Evolutionary conservation across 2,888 invertebrate genomes (phyloP).

Genomic region (Ormyrus thymus): DNA sequence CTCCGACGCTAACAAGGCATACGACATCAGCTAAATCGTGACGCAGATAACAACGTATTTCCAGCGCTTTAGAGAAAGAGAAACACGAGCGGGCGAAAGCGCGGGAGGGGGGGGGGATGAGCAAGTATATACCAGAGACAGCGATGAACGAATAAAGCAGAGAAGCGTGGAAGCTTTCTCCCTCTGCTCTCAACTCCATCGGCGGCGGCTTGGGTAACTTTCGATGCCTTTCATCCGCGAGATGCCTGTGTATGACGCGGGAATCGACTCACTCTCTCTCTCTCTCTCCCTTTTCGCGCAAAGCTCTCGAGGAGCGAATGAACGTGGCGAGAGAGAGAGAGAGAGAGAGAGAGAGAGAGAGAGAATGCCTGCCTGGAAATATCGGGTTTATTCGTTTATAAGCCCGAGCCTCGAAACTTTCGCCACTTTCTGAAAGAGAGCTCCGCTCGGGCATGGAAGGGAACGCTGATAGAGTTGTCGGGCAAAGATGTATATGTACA

Average conservation of each 20-base stretch:
- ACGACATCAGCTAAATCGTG: conserved; percentile 13
- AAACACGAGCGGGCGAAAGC: not conserved
- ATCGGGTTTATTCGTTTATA: conserved; percentile 45
- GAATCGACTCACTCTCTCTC: not conserved
- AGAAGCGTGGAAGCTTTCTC: not conserved
- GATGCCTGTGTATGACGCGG: not conserved
- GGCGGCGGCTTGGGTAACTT: conserved; percentile 1
- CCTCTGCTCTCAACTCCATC: not conserved
- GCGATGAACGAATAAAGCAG: not conserved
- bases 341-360: conserved; percentile 8
- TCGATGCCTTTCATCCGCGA: conserved; percentile 5
- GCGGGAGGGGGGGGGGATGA: no score
- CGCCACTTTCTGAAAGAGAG: conserved; percentile 17
- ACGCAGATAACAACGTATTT: conserved; percentile 17
- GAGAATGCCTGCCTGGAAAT: conserved; percentile 25
- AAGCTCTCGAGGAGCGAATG: no score
- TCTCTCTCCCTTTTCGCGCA: not conserved
- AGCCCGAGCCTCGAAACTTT: conserved; percentile 38
- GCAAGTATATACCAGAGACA: not conserved
- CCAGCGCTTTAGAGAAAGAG: not conserved
- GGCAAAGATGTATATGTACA: not conserved
- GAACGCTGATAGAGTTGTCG: not conserved
- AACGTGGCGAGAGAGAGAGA: no score
- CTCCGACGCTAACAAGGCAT: conserved; percentile 9
- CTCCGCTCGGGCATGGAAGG: not conserved